These are phyloP conservation scores for Sinocyclocheilus anophthalmus DNA, from an alignment of 2,113 vertebrate genomes.

Conservation along the genomic window DNA sequence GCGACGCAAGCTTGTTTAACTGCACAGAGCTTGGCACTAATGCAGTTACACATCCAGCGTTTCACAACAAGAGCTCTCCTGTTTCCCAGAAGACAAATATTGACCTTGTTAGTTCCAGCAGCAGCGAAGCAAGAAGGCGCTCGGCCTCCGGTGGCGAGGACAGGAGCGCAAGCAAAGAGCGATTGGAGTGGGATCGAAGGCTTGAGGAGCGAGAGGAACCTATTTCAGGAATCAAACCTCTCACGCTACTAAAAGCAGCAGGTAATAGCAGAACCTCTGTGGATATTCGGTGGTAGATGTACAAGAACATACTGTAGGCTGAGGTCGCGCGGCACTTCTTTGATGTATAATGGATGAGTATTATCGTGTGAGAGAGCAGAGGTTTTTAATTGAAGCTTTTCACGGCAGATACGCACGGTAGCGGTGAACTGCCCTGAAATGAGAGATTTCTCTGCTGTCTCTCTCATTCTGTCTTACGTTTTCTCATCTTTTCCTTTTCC, in stretches of 20 bases:
- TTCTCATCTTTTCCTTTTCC: slow-evolving; percentile 60
- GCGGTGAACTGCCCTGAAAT: background rate
- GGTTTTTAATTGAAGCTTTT: slow-evolving; percentile 55
- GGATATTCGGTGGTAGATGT: background rate
- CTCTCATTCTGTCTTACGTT: slow-evolving; percentile 49
- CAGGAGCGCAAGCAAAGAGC: slow-evolving; percentile 33
- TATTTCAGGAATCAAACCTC: slow-evolving; percentile 45
- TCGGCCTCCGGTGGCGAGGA: slow-evolving; percentile 5
- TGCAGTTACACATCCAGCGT: slow-evolving; percentile 32
- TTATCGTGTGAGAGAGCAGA: slow-evolving; percentile 49
- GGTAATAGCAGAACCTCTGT: slow-evolving; percentile 62
- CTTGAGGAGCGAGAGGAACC: background rate
- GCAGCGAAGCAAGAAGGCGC: slow-evolving; percentile 47
- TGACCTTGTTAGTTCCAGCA: slow-evolving; percentile 35
- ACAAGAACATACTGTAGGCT: background rate
- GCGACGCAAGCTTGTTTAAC: slow-evolving; percentile 65
- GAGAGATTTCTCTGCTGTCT: slow-evolving; percentile 14
- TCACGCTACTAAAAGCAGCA: slow-evolving; percentile 70
- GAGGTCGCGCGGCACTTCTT: slow-evolving; percentile 12
- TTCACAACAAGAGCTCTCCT: slow-evolving; percentile 62
- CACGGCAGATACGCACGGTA: slow-evolving; percentile 26
- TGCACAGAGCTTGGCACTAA: slow-evolving; percentile 54
- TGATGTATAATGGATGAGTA: slow-evolving; percentile 63
- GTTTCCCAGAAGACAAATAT: slow-evolving; percentile 53
- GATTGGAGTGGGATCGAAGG: slow-evolving; percentile 6